Base-by-base conservation (phyloP, 2,888 invertebrate species). In the Leucoma salicis region DNA sequence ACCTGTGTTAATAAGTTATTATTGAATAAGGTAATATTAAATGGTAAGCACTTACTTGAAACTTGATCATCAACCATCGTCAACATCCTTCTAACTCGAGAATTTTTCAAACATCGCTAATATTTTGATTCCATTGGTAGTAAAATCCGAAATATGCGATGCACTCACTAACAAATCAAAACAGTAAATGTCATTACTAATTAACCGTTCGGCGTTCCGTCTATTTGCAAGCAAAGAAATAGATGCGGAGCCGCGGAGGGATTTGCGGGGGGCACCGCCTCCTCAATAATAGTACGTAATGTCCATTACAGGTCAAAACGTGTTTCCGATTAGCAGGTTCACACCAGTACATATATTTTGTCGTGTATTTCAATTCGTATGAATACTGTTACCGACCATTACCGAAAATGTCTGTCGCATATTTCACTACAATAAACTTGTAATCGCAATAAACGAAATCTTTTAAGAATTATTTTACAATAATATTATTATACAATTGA, bases 141-240 rank as follows among this genome's bases (percentile, higher is more conserved):
- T 35, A 25, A 35, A 25, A 25, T 35, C 11, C 25, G 11, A 14
- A 35, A 25, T 25, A 25, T 25, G 24, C 12, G 14, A 25, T 35
- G 25, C 8, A 14, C 10, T 7, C 18, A 35, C 35, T 24, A 35
- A 35, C 35, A 14, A 35, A 16, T 16, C 16, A 16, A 16, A 16
- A 16, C 16, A 16, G 16, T 16, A 6, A 16, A 25, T 24, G 25
- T 27, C 24, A n/a, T 14, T 12, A 24, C 35, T 35, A 24, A 24
- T 25, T 35, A 24, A 27, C 27, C 29, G 28, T 29, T 29, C 37
- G n/a, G n/a, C n/a, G n/a, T n/a, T 37, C 37, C 29, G 37, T 37
- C 37, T 37, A 37, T 31, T 37, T 28, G 29, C 37, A 37, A 16
- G 37, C 37, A 37, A 37, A 37, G 29, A 37, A 37, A 37, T 28